These are phyloP conservation scores for Clavelina lepadiformis DNA, from an alignment of 23 tunicate species.

Conservation along the genomic window DNA sequence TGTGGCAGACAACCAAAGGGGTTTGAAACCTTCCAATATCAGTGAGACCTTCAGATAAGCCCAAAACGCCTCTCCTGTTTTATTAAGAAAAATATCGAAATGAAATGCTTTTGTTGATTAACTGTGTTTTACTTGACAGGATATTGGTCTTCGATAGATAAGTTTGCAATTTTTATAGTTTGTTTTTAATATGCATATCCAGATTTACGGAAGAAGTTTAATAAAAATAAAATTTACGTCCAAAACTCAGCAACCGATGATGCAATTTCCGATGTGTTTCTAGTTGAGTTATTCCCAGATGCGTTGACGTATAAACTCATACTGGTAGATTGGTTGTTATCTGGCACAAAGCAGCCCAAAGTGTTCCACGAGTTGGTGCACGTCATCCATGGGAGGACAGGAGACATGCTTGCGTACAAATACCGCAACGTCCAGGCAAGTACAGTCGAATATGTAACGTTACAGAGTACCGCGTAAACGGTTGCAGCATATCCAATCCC, in stretches of 20 bases:
- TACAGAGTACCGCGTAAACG: constrained; percentile 5
- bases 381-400: constrained; percentile 24
- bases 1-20: no score
- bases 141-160: no score
- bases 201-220: neutral
- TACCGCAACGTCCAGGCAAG: constrained; percentile 36
- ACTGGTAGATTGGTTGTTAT: no score
- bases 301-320: neutral
- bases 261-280: neutral
- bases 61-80: no score
- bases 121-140: no score
- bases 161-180: no score
- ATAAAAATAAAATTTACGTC: constrained; percentile 34
- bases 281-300: neutral
- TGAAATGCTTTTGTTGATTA: no score
- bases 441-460: constrained; percentile 15
- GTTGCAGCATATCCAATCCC: constrained; percentile 33
- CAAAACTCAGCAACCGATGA: constrained; percentile 51
- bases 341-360: constrained; percentile 10
- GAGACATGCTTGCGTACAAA: constrained; percentile 23
- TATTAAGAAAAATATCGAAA: no score
- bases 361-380: constrained; percentile 35
- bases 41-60: no score
- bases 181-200: no score
- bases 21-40: no score